phyloP scores from a whole-genome alignment of 2,888 invertebrate genomes.

The Ichneumoninae sp. region DNA sequence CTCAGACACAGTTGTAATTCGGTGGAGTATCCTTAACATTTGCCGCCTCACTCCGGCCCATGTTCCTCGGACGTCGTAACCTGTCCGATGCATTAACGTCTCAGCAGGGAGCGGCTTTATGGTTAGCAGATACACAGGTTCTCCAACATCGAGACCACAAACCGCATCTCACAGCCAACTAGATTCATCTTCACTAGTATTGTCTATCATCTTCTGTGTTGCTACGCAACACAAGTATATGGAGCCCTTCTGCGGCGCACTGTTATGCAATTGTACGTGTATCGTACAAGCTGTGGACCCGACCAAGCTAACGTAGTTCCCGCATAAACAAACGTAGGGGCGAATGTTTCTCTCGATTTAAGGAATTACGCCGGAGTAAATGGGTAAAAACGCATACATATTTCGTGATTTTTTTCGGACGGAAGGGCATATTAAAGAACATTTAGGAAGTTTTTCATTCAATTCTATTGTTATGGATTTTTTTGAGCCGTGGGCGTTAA shows the following conservation, averaged over 20 bases:
- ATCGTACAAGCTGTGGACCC: neutral
- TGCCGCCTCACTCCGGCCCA: slow-evolving; percentile 20
- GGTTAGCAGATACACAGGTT: slow-evolving; percentile 58
- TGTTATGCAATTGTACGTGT: neutral
- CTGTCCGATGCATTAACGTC: slow-evolving; percentile 67
- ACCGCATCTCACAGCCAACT: slow-evolving; percentile 37
- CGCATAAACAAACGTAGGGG: too few relatives aligned
- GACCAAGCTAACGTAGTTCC: neutral
- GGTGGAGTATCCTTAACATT: slow-evolving; percentile 60
- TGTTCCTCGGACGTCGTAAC: slow-evolving; percentile 64
- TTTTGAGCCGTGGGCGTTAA: too few relatives aligned
- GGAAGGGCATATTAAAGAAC: too few relatives aligned
- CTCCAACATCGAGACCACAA: slow-evolving; percentile 9
- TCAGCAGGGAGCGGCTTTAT: slow-evolving; percentile 63
- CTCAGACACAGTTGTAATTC: slow-evolving; percentile 39
- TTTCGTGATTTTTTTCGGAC: too few relatives aligned
- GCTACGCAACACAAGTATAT: neutral
- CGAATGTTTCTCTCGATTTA: too few relatives aligned
- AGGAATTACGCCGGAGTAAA: too few relatives aligned
- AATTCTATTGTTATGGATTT: too few relatives aligned
- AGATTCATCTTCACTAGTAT: slow-evolving; percentile 11
- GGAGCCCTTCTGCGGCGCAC: neutral
- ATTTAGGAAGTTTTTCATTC: too few relatives aligned
- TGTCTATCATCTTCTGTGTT: neutral
- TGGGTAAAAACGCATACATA: too few relatives aligned